Conservation (phyloP, 2,888 invertebrate species). For the Chloroclystis v-ata region DNA sequence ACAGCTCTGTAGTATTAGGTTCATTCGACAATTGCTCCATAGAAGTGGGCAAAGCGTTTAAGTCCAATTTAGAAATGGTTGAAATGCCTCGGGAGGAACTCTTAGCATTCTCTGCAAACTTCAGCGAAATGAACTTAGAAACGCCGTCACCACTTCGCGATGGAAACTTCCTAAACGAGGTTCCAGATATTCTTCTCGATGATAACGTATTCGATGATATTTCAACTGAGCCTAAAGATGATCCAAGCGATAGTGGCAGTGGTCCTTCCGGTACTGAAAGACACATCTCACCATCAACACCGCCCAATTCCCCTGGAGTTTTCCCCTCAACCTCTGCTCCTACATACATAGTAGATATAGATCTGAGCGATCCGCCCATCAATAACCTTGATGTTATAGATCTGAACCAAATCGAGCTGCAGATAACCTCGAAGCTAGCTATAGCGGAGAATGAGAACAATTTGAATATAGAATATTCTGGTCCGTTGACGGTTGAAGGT, state of each 20-base stretch:
- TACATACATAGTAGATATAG: slow-evolving; percentile 61
- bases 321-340: slow-evolving; percentile 60
- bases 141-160: slow-evolving; percentile 70
- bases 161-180: slow-evolving; percentile 68
- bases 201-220: slow-evolving; percentile 57
- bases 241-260: slow-evolving; percentile 41
- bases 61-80: slow-evolving; percentile 56
- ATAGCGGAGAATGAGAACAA: slow-evolving; percentile 77
- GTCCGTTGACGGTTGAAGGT: slow-evolving; percentile 59
- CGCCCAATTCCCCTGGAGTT: slow-evolving; percentile 67
- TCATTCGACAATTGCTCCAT: slow-evolving; percentile 77
- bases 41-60: slow-evolving; percentile 71
- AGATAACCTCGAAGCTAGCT: slow-evolving; percentile 68
- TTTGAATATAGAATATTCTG: slow-evolving; percentile 71
- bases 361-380: slow-evolving; percentile 41
- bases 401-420: slow-evolving; percentile 64
- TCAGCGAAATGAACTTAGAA: slow-evolving; percentile 70
- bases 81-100: slow-evolving; percentile 69
- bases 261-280: slow-evolving; percentile 55
- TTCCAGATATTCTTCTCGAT: slow-evolving; percentile 61
- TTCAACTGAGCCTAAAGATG: slow-evolving; percentile 45
- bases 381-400: slow-evolving; percentile 50
- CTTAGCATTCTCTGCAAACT: slow-evolving; percentile 76
- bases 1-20: slow-evolving; percentile 77
- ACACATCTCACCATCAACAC: slow-evolving; percentile 60